These are phyloP conservation scores for Anniella stebbinsi DNA, from an alignment of 2,797 vertebrate species.

Conservation along the genomic window DNA sequence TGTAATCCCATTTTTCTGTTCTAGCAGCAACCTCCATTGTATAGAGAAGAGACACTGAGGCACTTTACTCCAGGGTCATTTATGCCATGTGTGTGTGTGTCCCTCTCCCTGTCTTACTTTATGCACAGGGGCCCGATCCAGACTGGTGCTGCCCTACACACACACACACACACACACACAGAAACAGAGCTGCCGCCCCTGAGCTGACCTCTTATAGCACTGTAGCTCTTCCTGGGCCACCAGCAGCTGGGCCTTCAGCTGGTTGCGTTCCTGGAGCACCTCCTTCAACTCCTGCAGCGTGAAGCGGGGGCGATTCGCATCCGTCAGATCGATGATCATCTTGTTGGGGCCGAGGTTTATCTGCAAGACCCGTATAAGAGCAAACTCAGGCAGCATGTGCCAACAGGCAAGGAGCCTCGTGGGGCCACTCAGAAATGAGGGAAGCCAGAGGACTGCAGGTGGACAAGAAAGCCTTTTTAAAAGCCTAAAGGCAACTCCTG, in stretches of 20 bases:
- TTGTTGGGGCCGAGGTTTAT: constrained; percentile 87
- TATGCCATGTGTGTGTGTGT: no score
- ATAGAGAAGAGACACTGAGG: no score
- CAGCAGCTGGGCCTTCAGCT: constrained; percentile 93
- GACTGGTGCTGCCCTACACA: neutral
- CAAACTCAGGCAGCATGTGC: no score
- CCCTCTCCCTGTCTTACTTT: no score
- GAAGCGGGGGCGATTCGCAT: constrained; percentile 95
- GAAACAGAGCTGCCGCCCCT: neutral
- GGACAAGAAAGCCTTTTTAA: neutral
- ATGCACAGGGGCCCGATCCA: no score
- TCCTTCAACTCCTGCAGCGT: constrained; percentile 95
- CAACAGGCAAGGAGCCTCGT: no score
- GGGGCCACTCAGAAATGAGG: neutral
- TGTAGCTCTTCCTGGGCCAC: constrained; percentile 93
- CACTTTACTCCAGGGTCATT: no score
- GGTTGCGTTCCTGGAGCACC: constrained; percentile 96
- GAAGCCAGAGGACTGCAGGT: neutral
- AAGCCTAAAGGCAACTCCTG: neutral
- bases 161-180: no score
- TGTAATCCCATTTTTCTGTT: no score
- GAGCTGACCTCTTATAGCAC: constrained; percentile 89
- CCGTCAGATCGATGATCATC: constrained; percentile 90
- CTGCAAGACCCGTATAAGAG: constrained; percentile 65
- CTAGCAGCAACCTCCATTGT: no score